Evolutionary conservation across 2,113 vertebrate genomes (phyloP).

Genomic region (Lipophrys pholis): DNA sequence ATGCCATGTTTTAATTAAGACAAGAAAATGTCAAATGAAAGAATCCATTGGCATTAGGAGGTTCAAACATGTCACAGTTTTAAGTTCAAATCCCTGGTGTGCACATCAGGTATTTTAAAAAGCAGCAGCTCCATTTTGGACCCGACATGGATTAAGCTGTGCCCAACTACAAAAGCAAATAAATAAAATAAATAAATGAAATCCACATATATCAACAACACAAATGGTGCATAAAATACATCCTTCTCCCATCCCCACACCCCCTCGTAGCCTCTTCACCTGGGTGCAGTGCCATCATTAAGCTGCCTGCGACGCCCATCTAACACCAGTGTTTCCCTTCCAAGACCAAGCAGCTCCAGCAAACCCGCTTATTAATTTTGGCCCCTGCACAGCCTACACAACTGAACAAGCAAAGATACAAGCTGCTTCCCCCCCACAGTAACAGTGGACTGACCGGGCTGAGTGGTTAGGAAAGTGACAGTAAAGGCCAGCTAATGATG

Average conservation of each 20-base stretch:
- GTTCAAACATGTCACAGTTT: constrained; percentile 34
- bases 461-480: constrained; percentile 62
- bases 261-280: neutral
- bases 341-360: constrained; percentile 14
- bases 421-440: constrained; percentile 15
- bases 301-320: constrained; percentile 20
- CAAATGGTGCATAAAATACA: constrained; percentile 2
- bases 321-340: constrained; percentile 7
- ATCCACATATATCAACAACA: neutral
- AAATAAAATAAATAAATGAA: too few species aligned
- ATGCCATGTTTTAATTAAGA: constrained; percentile 1
- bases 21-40: constrained; percentile 32
- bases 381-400: constrained; percentile 3
- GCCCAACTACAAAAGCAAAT: neutral
- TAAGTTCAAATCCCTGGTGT: constrained; percentile 14
- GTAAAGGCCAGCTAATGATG: constrained; percentile 76
- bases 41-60: constrained; percentile 13
- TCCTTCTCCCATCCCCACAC: neutral
- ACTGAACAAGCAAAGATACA: constrained; percentile 5
- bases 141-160: neutral
- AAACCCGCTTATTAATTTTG: constrained; percentile 49
- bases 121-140: neutral
- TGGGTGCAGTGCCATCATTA: constrained; percentile 42
- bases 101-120: constrained; percentile 2
- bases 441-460: constrained; percentile 26